Evolutionary conservation across 2,888 invertebrate genomes (phyloP).

Genomic region (Yponomeuta malinellus): DNA sequence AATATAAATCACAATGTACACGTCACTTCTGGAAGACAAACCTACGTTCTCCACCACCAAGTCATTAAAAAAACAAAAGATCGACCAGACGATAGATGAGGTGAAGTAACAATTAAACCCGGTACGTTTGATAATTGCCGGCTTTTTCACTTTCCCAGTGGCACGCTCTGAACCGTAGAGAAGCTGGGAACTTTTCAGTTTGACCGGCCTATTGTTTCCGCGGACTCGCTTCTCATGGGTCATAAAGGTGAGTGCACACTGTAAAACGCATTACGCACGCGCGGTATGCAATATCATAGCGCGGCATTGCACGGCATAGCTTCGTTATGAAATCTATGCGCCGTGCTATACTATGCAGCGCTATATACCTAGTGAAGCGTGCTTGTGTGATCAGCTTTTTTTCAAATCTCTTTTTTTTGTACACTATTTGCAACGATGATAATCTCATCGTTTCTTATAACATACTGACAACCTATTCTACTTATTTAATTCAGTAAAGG

Average conservation of each 20-base stretch:
- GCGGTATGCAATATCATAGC: not conserved
- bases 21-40: not conserved
- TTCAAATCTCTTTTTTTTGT: no score
- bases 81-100: conserved; percentile 7
- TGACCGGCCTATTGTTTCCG: conserved; percentile 35
- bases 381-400: no score
- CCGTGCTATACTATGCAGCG: no score
- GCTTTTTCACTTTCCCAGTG: conserved; percentile 37
- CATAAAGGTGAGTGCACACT: not conserved
- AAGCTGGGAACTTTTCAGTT: conserved; percentile 32
- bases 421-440: no score
- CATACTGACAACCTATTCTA: no score
- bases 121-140: conserved; percentile 33
- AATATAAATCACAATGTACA: no score
- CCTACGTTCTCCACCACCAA: not conserved
- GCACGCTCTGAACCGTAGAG: conserved; percentile 23
- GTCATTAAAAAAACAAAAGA: conserved; percentile 13
- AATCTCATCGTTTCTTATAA: no score
- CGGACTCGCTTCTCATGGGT: not conserved
- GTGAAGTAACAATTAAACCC: conserved; percentile 12
- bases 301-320: no score
- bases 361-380: no score
- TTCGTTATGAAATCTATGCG: no score
- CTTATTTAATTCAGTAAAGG: no score
- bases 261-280: not conserved